phyloP scores from a whole-genome alignment of 2,113 vertebrate species.

The Pavo muticus region DNA sequence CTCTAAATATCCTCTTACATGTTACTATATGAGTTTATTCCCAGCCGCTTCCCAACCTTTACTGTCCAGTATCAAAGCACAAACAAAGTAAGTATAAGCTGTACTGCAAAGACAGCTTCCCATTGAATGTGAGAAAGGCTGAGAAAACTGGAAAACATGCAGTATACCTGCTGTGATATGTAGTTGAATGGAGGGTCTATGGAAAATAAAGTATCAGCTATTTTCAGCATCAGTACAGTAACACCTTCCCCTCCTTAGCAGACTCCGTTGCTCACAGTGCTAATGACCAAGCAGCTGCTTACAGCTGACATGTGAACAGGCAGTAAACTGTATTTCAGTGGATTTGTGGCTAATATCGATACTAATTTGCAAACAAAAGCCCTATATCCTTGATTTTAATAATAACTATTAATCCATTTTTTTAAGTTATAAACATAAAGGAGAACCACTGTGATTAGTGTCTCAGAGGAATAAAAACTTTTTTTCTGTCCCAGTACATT shows the following conservation, averaged over 20 bases:
- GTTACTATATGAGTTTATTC: background rate
- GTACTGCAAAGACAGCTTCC: background rate
- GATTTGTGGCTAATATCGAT: background rate
- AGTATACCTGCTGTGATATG: background rate
- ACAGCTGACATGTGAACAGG: background rate
- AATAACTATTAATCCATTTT: background rate
- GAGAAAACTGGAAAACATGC: background rate
- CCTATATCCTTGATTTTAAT: background rate
- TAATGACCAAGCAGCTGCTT: background rate
- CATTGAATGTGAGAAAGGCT: background rate
- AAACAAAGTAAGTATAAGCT: background rate
- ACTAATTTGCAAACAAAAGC: background rate
- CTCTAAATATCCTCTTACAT: background rate
- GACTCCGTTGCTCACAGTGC: background rate
- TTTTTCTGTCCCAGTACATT: slow-evolving; percentile 75
- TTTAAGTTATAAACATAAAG: background rate
- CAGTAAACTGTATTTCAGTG: background rate
- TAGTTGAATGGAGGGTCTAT: background rate
- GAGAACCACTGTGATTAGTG: background rate
- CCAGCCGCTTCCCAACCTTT: background rate
- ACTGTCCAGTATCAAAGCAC: background rate
- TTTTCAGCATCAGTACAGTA: background rate
- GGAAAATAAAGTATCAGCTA: background rate
- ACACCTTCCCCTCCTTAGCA: background rate
- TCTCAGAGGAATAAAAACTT: background rate